Base-by-base conservation (phyloP, 2,888 invertebrate species). In the Cylloceria caligata region DNA sequence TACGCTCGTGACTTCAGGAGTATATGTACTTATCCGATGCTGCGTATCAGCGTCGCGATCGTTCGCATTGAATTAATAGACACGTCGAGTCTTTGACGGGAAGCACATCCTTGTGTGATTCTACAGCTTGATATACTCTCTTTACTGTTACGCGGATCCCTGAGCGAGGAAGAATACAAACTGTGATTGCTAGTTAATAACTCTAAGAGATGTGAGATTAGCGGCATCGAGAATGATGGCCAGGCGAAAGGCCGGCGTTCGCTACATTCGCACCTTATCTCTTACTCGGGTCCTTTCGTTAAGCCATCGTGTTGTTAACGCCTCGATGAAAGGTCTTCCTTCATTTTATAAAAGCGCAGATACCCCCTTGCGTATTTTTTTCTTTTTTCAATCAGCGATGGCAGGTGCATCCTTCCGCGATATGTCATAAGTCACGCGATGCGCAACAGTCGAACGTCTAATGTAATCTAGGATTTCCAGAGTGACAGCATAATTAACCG, bases 41-140 rank as follows among this genome's bases (percentile, higher is more conserved):
- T 2, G 16, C 24, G 21, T 75, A 69, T 80, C 75, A 71, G 74
- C 75, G 47, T 67, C 65, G 49, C 69, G 52, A 75, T 65, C 80
- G 19, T 45, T 45, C 69, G 64, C 57, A 36, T 71, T 80, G 49
- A 69, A 80, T 69, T 75, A 75, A 80, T 80, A 75, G 80, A 80
- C 69, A 65, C 74, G 69, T 69, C 68, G 60, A 49, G 62, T 19
- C 30, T 16, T 36, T 49, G 49, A 55, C 64, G 65, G 55, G 42
- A 27, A 42, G 49, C 42, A 42, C 65, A 65, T 74, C 74, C 42
- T 39, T 30, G 57, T 45, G 74, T 49, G 60, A 72, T 72, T 49
- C 39, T 24, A 1, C 16, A 19, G 11, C 45, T 47, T 47, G 62
- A 72, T 62, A 62, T 47, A 47, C 49, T 30, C 72, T 7, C 62